Conservation (phyloP, 1,140 invertebrate species). For the Trissolcus basalis region DNA sequence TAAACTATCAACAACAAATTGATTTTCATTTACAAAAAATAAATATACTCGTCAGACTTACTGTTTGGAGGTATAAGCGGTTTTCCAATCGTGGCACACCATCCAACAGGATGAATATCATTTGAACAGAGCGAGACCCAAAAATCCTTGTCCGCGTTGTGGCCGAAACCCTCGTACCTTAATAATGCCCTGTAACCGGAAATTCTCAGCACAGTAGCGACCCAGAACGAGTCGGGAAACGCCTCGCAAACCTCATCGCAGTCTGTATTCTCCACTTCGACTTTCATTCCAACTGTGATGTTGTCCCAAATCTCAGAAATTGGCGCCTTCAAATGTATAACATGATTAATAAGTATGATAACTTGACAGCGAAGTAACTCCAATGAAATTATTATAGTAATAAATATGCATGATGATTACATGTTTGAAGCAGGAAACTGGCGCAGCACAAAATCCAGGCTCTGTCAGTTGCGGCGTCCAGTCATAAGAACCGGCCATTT, state of each 20-base stretch:
- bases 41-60: no score
- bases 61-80: slow-evolving; percentile 94
- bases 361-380: no score
- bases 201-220: slow-evolving; percentile 93
- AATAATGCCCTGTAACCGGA: slow-evolving; percentile 95
- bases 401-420: no score
- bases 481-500: slow-evolving; percentile 85
- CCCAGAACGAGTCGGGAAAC: slow-evolving; percentile 93
- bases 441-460: slow-evolving; percentile 87
- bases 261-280: slow-evolving; percentile 95
- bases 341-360: no score
- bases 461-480: slow-evolving; percentile 88
- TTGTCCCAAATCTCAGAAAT: slow-evolving; percentile 95
- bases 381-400: no score
- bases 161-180: slow-evolving; percentile 95
- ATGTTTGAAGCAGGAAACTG: slow-evolving; percentile 93
- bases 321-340: no score
- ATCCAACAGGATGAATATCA: slow-evolving; percentile 95
- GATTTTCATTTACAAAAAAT: no score
- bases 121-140: slow-evolving; percentile 96
- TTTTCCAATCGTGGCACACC: slow-evolving; percentile 96
- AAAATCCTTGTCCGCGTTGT: slow-evolving; percentile 92
- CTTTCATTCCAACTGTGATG: slow-evolving; percentile 95
- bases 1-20: no score
- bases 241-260: slow-evolving; percentile 86